Conservation (phyloP, 2,113 vertebrate species). For the Theristicus caerulescens region DNA sequence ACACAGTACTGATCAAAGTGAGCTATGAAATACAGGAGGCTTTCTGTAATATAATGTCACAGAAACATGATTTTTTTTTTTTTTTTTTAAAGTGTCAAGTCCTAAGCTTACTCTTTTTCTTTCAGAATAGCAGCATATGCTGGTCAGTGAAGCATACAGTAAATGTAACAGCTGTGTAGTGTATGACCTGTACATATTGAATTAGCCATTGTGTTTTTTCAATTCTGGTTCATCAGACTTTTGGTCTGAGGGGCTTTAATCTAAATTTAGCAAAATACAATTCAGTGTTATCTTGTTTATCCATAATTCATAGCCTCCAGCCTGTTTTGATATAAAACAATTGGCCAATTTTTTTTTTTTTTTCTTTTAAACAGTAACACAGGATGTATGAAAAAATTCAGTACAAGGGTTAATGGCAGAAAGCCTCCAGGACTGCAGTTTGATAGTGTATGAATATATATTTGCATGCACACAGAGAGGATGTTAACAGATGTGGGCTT, state of each 20-base stretch:
- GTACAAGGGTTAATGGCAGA: neutral
- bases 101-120: neutral
- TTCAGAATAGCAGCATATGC: slow-evolving; percentile 10
- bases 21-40: neutral
- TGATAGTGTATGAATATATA: neutral
- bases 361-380: neutral
- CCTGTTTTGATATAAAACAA: slow-evolving; percentile 8
- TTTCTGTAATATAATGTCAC: neutral
- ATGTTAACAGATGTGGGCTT: neutral
- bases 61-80: neutral
- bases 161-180: slow-evolving; percentile 55
- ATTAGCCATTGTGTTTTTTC: slow-evolving; percentile 10
- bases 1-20: neutral
- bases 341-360: neutral
- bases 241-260: slow-evolving; percentile 13
- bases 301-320: slow-evolving; percentile 27
- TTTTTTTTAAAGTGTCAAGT: neutral
- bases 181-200: slow-evolving; percentile 29
- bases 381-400: neutral
- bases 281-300: slow-evolving; percentile 2
- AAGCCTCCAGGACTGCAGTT: neutral
- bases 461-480: neutral
- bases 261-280: slow-evolving; percentile 43
- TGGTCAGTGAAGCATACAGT: slow-evolving; percentile 35
- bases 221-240: slow-evolving; percentile 47